Percentiles rank a stretch among this genome's conserved stretches.
phyloP scores from a whole-genome alignment of 1,140 invertebrate genomes.

The Zaprionus ghesquierei region DNA sequence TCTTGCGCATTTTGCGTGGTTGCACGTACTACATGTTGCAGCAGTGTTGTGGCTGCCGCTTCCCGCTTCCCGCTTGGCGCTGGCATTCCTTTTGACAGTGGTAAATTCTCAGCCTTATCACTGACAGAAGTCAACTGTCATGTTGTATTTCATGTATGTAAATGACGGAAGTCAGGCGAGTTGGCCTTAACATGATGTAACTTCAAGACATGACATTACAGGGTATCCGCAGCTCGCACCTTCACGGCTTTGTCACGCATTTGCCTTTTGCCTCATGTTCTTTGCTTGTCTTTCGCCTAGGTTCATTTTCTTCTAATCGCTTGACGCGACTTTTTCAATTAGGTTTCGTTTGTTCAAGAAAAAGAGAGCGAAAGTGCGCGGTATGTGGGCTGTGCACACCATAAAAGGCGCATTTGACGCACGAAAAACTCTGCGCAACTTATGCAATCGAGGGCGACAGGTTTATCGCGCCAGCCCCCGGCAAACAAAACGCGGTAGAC shows the following conservation, averaged over 20 bases:
- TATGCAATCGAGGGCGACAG: slow-evolving; percentile 48
- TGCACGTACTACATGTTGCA: slow-evolving; percentile 11
- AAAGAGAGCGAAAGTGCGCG: slow-evolving; percentile 58
- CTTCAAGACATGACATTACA: no score
- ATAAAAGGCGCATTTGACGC: not conserved
- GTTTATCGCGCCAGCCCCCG: slow-evolving; percentile 43
- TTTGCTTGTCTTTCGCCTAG: slow-evolving; percentile 10
- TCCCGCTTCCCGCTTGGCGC: no score
- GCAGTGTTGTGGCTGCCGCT: not conserved
- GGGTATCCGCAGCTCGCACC: not conserved
- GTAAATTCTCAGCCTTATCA: slow-evolving; percentile 70
- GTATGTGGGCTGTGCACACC: slow-evolving; percentile 24
- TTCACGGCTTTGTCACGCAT: not conserved
- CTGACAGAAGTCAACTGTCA: slow-evolving; percentile 80
- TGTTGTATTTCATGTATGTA: slow-evolving; percentile 66
- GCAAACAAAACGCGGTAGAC: not conserved
- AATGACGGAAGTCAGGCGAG: slow-evolving; percentile 73
- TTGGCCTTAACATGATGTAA: slow-evolving; percentile 8
- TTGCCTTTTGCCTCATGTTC: not conserved
- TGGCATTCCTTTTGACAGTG: slow-evolving; percentile 32
- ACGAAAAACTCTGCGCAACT: slow-evolving; percentile 16
- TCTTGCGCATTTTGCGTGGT: slow-evolving; percentile 18
- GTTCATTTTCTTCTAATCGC: slow-evolving; percentile 40
- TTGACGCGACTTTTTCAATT: not conserved
- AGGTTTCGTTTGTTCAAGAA: not conserved